A percentile compares a stretch with the other conserved stretches of the same genome.
Conservation (phyloP, 2,113 vertebrate species). For the Tetrax tetrax region DNA sequence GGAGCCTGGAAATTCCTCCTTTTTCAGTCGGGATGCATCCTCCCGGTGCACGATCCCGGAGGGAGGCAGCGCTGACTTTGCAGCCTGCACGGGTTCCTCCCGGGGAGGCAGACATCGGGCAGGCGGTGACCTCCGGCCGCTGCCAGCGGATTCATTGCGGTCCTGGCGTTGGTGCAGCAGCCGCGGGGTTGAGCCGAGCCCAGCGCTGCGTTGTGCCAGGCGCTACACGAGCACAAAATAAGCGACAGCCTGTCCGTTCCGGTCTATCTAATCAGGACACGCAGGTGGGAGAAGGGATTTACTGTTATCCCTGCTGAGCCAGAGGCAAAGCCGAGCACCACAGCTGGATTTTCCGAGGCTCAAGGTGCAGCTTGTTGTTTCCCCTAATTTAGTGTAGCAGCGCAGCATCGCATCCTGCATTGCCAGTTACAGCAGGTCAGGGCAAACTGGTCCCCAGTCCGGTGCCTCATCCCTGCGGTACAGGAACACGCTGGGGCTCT, state of each 20-base stretch:
- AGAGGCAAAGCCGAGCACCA: not conserved
- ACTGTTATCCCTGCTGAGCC: constrained; percentile 35
- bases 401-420: accelerated
- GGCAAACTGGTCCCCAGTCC: not conserved
- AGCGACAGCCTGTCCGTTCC: not conserved
- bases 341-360: constrained; percentile 23
- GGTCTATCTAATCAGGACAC: not conserved
- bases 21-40: not conserved
- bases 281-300: constrained; percentile 50
- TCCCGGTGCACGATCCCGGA: accelerated
- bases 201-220: not conserved
- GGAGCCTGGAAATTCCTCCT: not conserved
- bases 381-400: not conserved
- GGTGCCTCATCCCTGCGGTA: not conserved
- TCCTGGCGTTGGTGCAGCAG: not conserved
- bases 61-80: not conserved
- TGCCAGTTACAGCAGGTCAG: not conserved
- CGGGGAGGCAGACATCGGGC: accelerated
- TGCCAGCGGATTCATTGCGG: not conserved
- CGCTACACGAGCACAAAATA: not conserved
- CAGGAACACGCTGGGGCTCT: not conserved
- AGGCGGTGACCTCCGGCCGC: not conserved
- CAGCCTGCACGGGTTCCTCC: not conserved
- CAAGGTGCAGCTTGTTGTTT: not conserved
- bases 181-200: not conserved